phyloP scores from a whole-genome alignment of 2,888 invertebrate species.

The Dioctria rufipes region DNA sequence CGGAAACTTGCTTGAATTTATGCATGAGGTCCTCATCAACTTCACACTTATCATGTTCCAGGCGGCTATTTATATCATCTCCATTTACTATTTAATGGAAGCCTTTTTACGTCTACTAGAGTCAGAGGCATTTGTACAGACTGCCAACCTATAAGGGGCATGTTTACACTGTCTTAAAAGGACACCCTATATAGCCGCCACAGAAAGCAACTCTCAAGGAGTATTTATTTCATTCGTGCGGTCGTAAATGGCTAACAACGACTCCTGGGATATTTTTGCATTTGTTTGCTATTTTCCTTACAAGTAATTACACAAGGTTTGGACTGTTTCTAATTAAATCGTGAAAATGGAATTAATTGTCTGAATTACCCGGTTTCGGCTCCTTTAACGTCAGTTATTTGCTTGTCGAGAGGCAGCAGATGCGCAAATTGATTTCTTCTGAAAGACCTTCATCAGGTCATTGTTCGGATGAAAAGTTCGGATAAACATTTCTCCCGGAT shows the following conservation, averaged over 20 bases:
- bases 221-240: constrained; percentile 28
- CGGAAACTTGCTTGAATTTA: background rate
- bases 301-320: too few relatives aligned
- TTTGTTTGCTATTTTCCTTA: too few relatives aligned
- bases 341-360: too few relatives aligned
- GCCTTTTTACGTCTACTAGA: constrained; percentile 3
- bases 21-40: constrained; percentile 22
- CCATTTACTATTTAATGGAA: background rate
- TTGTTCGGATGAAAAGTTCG: too few relatives aligned
- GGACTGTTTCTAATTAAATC: too few relatives aligned
- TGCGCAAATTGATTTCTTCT: too few relatives aligned
- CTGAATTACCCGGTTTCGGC: too few relatives aligned
- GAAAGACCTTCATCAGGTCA: too few relatives aligned
- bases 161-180: constrained; percentile 12
- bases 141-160: background rate
- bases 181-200: background rate
- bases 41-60: constrained; percentile 21
- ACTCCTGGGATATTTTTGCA: background rate
- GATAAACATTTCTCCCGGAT: too few relatives aligned
- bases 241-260: background rate
- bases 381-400: too few relatives aligned
- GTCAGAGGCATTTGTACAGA: background rate
- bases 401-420: too few relatives aligned
- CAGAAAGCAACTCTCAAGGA: background rate
- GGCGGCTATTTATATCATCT: constrained; percentile 2